Percentiles rank a stretch among this genome's conserved stretches.
These are phyloP conservation scores for Sesia apiformis DNA, from an alignment of 2,888 invertebrate species.

Conservation along the genomic window DNA sequence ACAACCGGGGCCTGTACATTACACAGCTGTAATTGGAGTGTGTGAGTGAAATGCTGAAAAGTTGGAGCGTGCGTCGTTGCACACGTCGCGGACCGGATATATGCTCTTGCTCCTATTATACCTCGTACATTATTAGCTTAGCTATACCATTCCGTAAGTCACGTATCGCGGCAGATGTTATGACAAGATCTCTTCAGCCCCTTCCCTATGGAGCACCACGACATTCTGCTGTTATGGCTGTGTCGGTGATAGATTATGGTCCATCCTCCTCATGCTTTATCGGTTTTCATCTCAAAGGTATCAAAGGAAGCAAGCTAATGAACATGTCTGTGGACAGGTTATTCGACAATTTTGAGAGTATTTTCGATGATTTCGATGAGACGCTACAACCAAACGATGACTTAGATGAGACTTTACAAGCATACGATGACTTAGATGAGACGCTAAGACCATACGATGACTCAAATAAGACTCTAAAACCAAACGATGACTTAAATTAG, in stretches of 20 bases:
- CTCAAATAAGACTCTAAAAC: too few species aligned
- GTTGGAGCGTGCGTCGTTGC: constrained; percentile 90
- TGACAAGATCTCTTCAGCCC: constrained; percentile 90
- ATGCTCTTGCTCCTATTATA: constrained; percentile 96
- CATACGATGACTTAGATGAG: background rate
- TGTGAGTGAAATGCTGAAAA: constrained; percentile 88
- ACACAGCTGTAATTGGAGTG: constrained; percentile 92
- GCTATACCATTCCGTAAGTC: constrained; percentile 94
- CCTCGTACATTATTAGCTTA: constrained; percentile 95
- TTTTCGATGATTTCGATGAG: constrained; percentile 81
- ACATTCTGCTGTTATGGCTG: constrained; percentile 77
- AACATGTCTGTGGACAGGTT: constrained; percentile 92
- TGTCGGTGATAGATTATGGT: constrained; percentile 79
- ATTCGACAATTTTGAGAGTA: constrained; percentile 86
- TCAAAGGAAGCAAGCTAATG: constrained; percentile 87
- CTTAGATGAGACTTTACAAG: too few species aligned
- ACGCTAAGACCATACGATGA: constrained; percentile 27
- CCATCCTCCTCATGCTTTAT: constrained; percentile 87
- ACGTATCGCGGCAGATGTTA: constrained; percentile 91
- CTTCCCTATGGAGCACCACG: constrained; percentile 72
- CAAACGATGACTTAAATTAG: constrained; percentile 5
- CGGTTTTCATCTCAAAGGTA: constrained; percentile 88
- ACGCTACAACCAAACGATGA: constrained; percentile 27
- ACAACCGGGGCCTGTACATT: constrained; percentile 93
- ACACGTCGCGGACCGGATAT: constrained; percentile 96